Percentiles rank a stretch among this genome's conserved stretches.
These are phyloP conservation scores for Chloromyia formosa DNA, from an alignment of 2,888 invertebrate genomes.

Conservation along the genomic window DNA sequence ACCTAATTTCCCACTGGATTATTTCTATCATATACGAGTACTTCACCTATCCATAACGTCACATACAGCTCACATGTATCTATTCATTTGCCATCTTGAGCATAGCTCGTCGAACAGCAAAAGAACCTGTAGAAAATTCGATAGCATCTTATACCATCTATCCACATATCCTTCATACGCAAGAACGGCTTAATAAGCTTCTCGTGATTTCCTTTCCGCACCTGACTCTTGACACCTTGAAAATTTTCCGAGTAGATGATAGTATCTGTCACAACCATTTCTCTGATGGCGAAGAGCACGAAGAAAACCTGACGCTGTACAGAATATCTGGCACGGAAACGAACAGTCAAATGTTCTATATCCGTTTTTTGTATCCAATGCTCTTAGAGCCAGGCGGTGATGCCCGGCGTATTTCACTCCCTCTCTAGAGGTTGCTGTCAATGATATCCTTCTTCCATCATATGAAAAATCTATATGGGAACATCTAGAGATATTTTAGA, in stretches of 20 bases:
- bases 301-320: neutral
- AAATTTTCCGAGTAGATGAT: conserved; percentile 1
- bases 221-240: neutral
- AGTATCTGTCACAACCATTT: conserved; percentile 14
- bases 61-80: neutral
- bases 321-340: conserved; percentile 26
- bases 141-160: conserved; percentile 44
- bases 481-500: neutral
- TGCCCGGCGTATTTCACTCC: neutral
- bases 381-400: conserved; percentile 2
- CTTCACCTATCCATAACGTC: too few relatives aligned
- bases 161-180: conserved; percentile 43
- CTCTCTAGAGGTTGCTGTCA: conserved; percentile 13
- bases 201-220: conserved; percentile 34
- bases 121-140: conserved; percentile 43
- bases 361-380: neutral
- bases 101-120: neutral
- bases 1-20: too few relatives aligned
- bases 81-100: conserved; percentile 6
- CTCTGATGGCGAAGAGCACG: conserved; percentile 9
- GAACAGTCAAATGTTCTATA: conserved; percentile 20
- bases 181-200: conserved; percentile 49
- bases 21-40: too few relatives aligned
- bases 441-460: conserved; percentile 40
- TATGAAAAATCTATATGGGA: conserved; percentile 36